Conservation (phyloP, 2,797 vertebrate genomes). For the Pterois miles region DNA sequence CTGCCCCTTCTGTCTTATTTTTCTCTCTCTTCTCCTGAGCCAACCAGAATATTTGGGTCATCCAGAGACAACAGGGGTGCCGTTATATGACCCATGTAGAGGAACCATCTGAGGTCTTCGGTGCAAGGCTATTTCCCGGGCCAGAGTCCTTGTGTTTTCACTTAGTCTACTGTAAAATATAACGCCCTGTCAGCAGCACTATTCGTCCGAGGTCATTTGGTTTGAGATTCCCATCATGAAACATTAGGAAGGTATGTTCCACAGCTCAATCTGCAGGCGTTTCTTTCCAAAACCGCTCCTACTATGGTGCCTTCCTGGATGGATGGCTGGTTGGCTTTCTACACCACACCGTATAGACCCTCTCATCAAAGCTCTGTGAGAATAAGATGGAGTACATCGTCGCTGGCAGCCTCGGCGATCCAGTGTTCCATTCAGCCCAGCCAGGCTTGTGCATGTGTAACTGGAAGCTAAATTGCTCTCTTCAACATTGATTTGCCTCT, state of each 20-base stretch:
- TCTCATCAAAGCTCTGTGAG: slow-evolving; percentile 65
- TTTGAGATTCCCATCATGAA: slow-evolving; percentile 75
- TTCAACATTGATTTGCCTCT: slow-evolving; percentile 71
- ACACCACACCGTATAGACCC: slow-evolving; percentile 49
- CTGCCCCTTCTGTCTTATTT: slow-evolving; percentile 14
- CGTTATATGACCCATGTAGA: slow-evolving; percentile 31
- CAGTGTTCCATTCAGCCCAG: slow-evolving; percentile 61
- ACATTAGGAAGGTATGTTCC: slow-evolving; percentile 73
- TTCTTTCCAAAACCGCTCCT: slow-evolving; percentile 74
- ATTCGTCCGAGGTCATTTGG: slow-evolving; percentile 52
- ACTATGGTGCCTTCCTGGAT: slow-evolving; percentile 65
- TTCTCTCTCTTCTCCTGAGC: slow-evolving; percentile 1
- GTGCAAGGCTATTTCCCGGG: slow-evolving; percentile 26
- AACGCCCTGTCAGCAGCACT: slow-evolving; percentile 66
- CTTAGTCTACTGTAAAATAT: slow-evolving; percentile 54
- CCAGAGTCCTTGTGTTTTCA: slow-evolving; percentile 64
- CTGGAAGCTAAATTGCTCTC: slow-evolving; percentile 71
- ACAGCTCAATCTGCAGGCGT: slow-evolving; percentile 64
- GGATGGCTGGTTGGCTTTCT: slow-evolving; percentile 49
- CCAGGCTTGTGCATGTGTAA: slow-evolving; percentile 68
- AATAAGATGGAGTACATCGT: slow-evolving; percentile 62
- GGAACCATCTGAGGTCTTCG: slow-evolving; percentile 48
- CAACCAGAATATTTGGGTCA: slow-evolving; percentile 17
- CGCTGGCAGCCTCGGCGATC: slow-evolving; percentile 55
- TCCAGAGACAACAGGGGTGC: slow-evolving; percentile 48